Conservation (phyloP, 1,140 invertebrate species). For the Caenorhabditis remanei region DNA sequence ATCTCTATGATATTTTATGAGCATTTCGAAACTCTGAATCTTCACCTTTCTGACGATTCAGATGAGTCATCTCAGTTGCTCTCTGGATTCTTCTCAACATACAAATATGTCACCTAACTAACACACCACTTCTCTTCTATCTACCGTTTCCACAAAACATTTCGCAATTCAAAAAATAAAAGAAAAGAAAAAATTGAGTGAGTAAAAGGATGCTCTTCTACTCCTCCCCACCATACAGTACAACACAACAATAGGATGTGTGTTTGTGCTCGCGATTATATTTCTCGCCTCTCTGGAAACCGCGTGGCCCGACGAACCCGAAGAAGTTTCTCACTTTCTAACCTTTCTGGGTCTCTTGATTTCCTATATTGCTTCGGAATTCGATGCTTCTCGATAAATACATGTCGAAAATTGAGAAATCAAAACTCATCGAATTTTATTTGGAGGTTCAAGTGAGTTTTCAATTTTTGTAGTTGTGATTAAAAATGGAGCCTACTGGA, state of each 20-base stretch:
- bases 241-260: constrained; percentile 6
- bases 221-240: not conserved
- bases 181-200: not conserved
- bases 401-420: too few relatives aligned
- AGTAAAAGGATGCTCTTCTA: constrained; percentile 25
- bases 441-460: too few relatives aligned
- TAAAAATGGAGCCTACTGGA: too few relatives aligned
- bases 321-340: not conserved
- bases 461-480: too few relatives aligned
- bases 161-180: constrained; percentile 6
- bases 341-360: not conserved
- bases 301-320: not conserved
- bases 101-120: not conserved
- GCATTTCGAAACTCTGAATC: not conserved
- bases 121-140: not conserved
- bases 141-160: not conserved
- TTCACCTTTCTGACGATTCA: not conserved
- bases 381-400: not conserved
- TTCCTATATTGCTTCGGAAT: not conserved
- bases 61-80: constrained; percentile 19
- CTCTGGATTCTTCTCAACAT: constrained; percentile 36
- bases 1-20: not conserved
- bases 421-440: too few relatives aligned
- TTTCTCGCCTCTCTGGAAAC: constrained; percentile 38
- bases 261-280: constrained; percentile 54